phyloP scores from a whole-genome alignment of 2,113 vertebrate species.

The Perca flavescens region DNA sequence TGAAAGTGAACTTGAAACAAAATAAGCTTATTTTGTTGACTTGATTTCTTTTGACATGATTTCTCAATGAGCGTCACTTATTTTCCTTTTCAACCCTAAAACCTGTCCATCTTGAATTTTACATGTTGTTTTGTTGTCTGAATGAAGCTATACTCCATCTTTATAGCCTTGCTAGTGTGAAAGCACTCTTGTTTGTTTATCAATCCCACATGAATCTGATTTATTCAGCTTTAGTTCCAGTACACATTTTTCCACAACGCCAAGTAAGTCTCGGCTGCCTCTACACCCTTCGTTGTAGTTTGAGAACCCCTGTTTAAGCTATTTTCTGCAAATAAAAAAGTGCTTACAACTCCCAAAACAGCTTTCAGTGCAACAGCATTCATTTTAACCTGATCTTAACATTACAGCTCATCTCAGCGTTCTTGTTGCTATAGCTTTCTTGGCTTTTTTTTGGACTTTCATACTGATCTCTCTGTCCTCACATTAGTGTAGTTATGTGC shows the following conservation, averaged over 20 bases:
- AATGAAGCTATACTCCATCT: neutral
- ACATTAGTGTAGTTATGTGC: neutral
- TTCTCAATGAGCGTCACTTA: neutral
- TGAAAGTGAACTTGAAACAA: neutral
- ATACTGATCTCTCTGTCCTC: neutral
- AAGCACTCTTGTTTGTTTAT: slow-evolving; percentile 16
- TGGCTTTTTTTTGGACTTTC: slow-evolving; percentile 1
- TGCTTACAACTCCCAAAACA: neutral
- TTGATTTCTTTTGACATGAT: neutral
- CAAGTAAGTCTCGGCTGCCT: neutral
- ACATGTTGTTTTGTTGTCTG: neutral
- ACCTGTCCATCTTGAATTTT: neutral
- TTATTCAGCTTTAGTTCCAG: slow-evolving; percentile 20
- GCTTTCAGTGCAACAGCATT: neutral
- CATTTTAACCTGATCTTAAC: neutral
- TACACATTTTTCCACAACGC: slow-evolving; percentile 15
- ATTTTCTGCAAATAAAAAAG: slow-evolving; percentile 6
- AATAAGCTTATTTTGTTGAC: neutral
- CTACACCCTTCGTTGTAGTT: neutral
- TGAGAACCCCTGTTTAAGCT: slow-evolving; percentile 1
- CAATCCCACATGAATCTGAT: slow-evolving; percentile 15
- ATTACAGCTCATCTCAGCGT: neutral
- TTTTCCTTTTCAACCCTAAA: slow-evolving; percentile 1
- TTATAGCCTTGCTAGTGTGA: neutral
- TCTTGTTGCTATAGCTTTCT: neutral